Base-by-base conservation (phyloP, 2,888 invertebrate genomes). In the Flabesymbios commensalis region DNA sequence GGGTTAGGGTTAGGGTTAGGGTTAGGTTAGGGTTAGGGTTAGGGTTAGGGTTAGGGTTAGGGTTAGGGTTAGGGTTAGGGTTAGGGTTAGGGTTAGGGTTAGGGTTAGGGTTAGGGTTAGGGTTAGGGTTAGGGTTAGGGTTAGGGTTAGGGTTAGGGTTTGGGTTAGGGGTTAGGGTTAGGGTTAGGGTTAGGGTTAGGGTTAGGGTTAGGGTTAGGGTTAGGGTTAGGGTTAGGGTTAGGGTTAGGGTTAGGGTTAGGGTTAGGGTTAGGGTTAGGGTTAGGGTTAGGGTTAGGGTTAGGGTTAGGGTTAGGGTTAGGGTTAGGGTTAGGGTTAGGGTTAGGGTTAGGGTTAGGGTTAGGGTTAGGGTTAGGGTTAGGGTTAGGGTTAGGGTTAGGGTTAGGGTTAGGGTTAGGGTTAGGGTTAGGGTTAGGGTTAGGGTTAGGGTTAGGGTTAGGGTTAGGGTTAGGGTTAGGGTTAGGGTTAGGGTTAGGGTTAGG, bases 131-230 rank as follows among this genome's bases (percentile, higher is more conserved):
- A 58, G 58, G 61, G 63, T 54, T 61, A 57, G 57, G 59, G 59
- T 56, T 61, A 60, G 55, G 65, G 67, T 57, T 64, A 60, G 60
- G 68, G 65, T 63, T 65, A 63, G 61, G 66, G 60, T 55, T 60
- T 61, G 63, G 67, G 63, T 59, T 63, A 63, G 61, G 68, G 65
- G 63, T 68, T 65, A 65, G 61, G 65, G 68, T 68, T 69, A 61
- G 59, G 59, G 65, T 65, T 59, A 65, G 69, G 63, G 65, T 67
- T 65, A 67, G 67, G 67, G 65, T 65, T 67, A 63, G 61, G 67
- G 61, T 67, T 65, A 65, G 69, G 65, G 63, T 68, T 57, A 60
- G 65, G 65, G 63, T 67, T n/a, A n/a, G 51, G 59, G 51, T 59
- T 52, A 52, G 59, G 59, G 51, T 59, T 52, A 52, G 59, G 59